Evolutionary conservation across 2,113 vertebrate species (phyloP).

Genomic region (Brachyhypopomus gauderio): DNA sequence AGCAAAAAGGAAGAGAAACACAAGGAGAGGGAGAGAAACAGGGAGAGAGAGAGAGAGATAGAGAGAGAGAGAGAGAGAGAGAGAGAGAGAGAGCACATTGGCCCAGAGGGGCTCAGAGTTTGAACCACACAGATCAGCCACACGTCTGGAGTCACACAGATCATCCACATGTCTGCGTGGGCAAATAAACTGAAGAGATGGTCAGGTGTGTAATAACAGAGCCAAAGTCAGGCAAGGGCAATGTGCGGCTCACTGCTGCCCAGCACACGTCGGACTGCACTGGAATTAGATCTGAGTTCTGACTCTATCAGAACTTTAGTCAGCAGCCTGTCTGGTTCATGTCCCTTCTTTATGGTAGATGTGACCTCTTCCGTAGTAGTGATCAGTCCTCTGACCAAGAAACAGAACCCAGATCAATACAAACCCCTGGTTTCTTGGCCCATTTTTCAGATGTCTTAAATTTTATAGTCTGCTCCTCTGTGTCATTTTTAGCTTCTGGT

Average conservation of each 20-base stretch:
- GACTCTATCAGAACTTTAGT: slow-evolving; percentile 9
- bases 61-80: slow-evolving; percentile 23
- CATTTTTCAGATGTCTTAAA: background rate
- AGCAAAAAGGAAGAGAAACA: no score
- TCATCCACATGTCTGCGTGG: slow-evolving; percentile 22
- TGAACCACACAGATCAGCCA: slow-evolving; percentile 29
- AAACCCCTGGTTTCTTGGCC: background rate
- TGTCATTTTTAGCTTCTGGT: slow-evolving; percentile 3
- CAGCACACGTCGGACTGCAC: background rate
- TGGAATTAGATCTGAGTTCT: slow-evolving; percentile 14
- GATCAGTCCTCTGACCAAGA: slow-evolving; percentile 11
- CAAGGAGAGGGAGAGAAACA: no score
- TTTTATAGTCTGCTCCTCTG: background rate
- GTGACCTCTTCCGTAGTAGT: background rate
- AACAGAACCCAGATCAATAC: slow-evolving; percentile 36
- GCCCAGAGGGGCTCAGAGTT: slow-evolving; percentile 21
- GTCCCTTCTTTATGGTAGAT: no score
- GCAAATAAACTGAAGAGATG: slow-evolving; percentile 26
- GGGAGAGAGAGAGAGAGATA: slow-evolving; percentile 2
- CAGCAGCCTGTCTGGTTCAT: background rate
- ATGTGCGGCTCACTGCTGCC: slow-evolving; percentile 5
- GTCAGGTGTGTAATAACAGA: slow-evolving; percentile 27
- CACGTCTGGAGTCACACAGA: slow-evolving; percentile 28
- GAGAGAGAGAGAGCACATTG: slow-evolving; percentile 21
- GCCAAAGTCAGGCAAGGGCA: background rate